Percentiles rank a stretch among this genome's conserved stretches.
phyloP scores from a whole-genome alignment of 2,113 vertebrate species.

The Carassius auratus region DNA sequence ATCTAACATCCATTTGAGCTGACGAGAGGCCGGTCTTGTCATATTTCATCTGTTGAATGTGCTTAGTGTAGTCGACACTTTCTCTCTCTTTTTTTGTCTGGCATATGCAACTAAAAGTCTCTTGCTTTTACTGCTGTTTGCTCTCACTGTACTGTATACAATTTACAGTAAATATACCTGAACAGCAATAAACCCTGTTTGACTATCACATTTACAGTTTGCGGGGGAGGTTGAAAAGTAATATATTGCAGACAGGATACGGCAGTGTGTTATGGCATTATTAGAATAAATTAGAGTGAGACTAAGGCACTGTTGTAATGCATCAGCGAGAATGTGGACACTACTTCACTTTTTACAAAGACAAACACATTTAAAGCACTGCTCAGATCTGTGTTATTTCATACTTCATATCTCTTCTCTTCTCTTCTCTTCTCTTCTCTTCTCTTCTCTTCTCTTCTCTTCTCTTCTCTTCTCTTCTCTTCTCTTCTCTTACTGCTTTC shows the following conservation, averaged over 20 bases:
- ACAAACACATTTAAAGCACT: not conserved
- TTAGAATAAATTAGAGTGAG: slow-evolving; percentile 14
- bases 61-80: slow-evolving; percentile 21
- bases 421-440: too few relatives aligned
- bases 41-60: slow-evolving; percentile 6
- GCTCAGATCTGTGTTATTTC: not conserved
- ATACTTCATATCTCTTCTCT: too few relatives aligned
- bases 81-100: not conserved
- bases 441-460: too few relatives aligned
- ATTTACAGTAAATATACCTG: slow-evolving; percentile 3
- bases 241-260: slow-evolving; percentile 22
- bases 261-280: slow-evolving; percentile 15
- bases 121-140: not conserved
- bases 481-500: too few relatives aligned
- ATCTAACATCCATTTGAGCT: slow-evolving; percentile 1
- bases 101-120: not conserved
- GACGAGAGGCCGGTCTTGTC: not conserved
- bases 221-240: not conserved
- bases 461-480: too few relatives aligned
- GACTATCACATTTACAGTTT: slow-evolving; percentile 12
- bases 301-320: not conserved
- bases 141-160: not conserved
- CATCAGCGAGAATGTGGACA: not conserved
- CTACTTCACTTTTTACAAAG: not conserved
- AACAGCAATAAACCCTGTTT: slow-evolving; percentile 23